These are phyloP conservation scores for Phalacrocorax brasilianus DNA, from an alignment of 2,113 vertebrate genomes.

Conservation along the genomic window DNA sequence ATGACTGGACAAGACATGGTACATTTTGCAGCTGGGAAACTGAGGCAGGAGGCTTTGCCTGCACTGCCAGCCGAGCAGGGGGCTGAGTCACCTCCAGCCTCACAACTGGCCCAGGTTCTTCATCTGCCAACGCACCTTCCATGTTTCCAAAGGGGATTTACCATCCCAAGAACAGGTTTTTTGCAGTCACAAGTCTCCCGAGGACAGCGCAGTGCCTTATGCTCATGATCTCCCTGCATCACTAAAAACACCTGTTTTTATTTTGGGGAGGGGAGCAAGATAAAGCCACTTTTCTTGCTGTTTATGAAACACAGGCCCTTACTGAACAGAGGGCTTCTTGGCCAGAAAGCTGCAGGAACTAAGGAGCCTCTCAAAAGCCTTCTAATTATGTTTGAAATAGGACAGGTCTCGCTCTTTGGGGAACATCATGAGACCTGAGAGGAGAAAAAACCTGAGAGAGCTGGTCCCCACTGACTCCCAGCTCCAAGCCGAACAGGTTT, in stretches of 20 bases:
- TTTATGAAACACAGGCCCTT: background rate
- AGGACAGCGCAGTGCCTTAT: background rate
- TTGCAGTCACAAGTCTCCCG: background rate
- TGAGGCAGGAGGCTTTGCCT: background rate
- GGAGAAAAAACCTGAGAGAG: conserved; percentile 46
- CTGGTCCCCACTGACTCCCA: conserved; percentile 35
- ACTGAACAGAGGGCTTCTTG: background rate
- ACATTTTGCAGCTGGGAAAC: background rate
- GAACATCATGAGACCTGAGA: conserved; percentile 35
- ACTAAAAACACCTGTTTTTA: background rate
- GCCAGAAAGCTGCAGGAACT: background rate
- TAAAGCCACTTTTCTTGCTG: background rate
- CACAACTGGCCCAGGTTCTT: accelerated
- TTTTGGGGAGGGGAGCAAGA: background rate
- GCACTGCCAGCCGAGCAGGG: background rate
- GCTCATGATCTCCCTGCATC: accelerated
- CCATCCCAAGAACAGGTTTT: background rate
- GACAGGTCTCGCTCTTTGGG: background rate
- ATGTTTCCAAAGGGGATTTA: background rate
- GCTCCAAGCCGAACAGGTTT: conserved; percentile 65
- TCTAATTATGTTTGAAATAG: conserved; percentile 19
- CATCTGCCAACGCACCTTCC: background rate
- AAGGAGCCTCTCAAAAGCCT: background rate
- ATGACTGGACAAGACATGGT: background rate
- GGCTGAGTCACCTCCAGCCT: background rate